phyloP scores from a whole-genome alignment of 37 sponge, comb jelly and placozoan species.

The Hexactinellida sp. region DNA sequence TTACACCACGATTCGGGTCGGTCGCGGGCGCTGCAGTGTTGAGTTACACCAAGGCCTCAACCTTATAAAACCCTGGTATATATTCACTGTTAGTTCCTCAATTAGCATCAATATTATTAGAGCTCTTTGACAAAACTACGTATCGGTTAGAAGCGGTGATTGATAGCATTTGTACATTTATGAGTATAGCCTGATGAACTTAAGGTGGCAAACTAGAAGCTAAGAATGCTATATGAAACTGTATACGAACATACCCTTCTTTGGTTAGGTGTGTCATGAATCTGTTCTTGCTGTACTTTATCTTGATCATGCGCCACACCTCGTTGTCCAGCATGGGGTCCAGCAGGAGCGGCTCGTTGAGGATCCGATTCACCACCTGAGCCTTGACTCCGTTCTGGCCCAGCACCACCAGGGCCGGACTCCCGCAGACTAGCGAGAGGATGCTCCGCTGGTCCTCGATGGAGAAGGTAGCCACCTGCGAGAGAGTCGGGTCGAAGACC shows the following conservation, averaged over 20 bases:
- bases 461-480: constrained; percentile 46
- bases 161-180: too few species aligned
- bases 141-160: too few species aligned
- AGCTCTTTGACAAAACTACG: too few species aligned
- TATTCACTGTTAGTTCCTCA: too few species aligned
- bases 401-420: constrained; percentile 61
- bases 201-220: too few species aligned
- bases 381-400: constrained; percentile 43
- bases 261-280: constrained; percentile 24
- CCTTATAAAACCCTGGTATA: too few species aligned
- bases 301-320: constrained; percentile 61
- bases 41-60: too few species aligned
- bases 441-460: constrained; percentile 58
- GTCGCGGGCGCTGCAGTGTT: too few species aligned
- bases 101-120: too few species aligned
- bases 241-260: neutral
- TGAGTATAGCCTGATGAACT: too few species aligned
- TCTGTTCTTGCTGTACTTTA: constrained; percentile 45
- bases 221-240: too few species aligned
- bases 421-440: constrained; percentile 60
- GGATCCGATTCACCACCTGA: constrained; percentile 53
- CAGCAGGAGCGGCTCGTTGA: constrained; percentile 62
- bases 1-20: too few species aligned
- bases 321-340: constrained; percentile 24
- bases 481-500: constrained; percentile 60